phyloP scores from a whole-genome alignment of 2,797 vertebrate genomes.

The Nasua narica region DNA sequence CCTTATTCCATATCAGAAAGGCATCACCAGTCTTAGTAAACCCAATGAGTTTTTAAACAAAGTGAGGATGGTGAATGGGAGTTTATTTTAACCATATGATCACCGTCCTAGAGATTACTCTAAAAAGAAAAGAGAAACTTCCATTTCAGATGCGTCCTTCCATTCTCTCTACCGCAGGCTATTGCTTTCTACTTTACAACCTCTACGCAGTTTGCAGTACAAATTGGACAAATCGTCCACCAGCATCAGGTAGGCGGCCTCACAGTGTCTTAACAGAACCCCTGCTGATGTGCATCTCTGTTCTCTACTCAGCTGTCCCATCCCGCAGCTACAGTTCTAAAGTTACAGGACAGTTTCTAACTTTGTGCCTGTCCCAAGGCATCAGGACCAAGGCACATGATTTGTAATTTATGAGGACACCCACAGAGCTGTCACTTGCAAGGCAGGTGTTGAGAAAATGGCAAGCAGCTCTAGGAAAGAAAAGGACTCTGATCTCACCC shows the following conservation, averaged over 20 bases:
- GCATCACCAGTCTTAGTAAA: background rate
- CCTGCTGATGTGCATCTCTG: constrained; percentile 80
- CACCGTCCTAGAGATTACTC: rapidly evolving
- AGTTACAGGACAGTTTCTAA: constrained; percentile 93
- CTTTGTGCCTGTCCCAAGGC: constrained; percentile 89
- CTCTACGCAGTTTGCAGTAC: constrained; percentile 11
- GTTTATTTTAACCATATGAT: background rate
- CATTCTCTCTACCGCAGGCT: background rate
- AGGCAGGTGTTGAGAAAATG: constrained; percentile 95
- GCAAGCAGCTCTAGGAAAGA: constrained; percentile 88
- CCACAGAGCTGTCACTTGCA: constrained; percentile 97
- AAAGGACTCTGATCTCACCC: constrained; percentile 94
- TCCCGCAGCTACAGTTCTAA: constrained; percentile 85
- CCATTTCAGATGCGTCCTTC: background rate
- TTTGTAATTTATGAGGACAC: constrained; percentile 96
- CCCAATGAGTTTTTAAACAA: background rate
- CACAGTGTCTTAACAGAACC: constrained; percentile 47
- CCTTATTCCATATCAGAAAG: background rate
- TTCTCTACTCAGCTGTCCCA: constrained; percentile 90
- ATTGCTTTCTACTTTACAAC: background rate
- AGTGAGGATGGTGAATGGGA: background rate
- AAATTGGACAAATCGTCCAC: constrained; percentile 43
- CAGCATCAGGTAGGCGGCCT: constrained; percentile 51
- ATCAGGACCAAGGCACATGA: constrained; percentile 92
- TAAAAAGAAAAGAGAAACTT: background rate